Conservation (phyloP, 2,797 vertebrate species). For the Thamnophis elegans region DNA sequence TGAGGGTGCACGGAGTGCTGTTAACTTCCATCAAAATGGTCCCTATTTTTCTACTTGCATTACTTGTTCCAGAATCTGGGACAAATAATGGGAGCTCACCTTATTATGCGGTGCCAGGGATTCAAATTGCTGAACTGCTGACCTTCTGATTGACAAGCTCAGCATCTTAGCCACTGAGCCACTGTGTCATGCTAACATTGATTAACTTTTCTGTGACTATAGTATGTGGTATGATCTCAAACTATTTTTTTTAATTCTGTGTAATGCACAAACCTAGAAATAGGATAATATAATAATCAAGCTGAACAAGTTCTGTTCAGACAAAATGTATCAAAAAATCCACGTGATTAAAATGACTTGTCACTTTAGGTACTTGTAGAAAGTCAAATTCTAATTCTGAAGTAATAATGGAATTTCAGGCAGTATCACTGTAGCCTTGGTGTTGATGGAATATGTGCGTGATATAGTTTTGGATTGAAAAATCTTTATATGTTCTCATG, state of each 20-base stretch:
- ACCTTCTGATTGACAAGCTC: too few relatives aligned
- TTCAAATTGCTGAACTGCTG: too few relatives aligned
- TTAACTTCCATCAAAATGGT: too few relatives aligned
- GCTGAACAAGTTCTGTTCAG: not conserved
- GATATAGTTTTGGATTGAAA: not conserved
- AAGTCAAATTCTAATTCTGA: not conserved
- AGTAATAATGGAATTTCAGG: not conserved
- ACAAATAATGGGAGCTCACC: too few relatives aligned
- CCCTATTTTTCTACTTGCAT: too few relatives aligned
- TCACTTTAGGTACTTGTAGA: not conserved
- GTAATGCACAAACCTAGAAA: not conserved
- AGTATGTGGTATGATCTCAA: not conserved
- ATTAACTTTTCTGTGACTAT: not conserved
- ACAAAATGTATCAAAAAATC: not conserved
- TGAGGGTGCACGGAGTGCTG: too few relatives aligned
- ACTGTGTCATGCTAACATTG: not conserved
- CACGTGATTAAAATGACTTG: not conserved
- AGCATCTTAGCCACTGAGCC: too few relatives aligned
- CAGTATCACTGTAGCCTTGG: not conserved
- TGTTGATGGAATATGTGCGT: not conserved
- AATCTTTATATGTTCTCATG: not conserved
- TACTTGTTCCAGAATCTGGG: too few relatives aligned
- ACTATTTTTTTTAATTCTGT: not conserved
- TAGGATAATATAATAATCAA: not conserved
- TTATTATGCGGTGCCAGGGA: too few relatives aligned